phyloP scores from a whole-genome alignment of 2,113 vertebrate species.

The Rutilus rutilus region DNA sequence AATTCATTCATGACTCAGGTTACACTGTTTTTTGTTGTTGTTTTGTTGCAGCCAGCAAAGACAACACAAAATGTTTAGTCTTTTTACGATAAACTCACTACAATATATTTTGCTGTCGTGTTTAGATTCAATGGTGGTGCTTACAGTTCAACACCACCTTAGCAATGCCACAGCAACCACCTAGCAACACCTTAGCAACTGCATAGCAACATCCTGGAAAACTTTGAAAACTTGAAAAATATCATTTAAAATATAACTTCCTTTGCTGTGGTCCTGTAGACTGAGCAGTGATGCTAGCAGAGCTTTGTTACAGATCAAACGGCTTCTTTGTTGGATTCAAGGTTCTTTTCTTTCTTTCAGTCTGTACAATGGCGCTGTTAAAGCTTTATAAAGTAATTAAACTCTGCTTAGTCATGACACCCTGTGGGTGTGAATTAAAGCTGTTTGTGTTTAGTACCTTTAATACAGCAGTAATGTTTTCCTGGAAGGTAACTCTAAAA shows the following conservation, averaged over 20 bases:
- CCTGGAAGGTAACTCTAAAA: conserved; percentile 1
- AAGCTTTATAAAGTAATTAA: neutral
- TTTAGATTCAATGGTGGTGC: neutral
- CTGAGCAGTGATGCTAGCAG: neutral
- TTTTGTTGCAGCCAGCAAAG: neutral
- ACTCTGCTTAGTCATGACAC: conserved; percentile 17
- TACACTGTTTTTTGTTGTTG: neutral
- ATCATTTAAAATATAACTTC: neutral
- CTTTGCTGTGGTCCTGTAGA: neutral
- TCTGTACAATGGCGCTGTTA: neutral
- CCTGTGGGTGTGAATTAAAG: conserved; percentile 18
- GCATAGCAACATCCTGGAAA: neutral
- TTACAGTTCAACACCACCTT: too few relatives aligned
- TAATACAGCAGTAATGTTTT: conserved; percentile 6
- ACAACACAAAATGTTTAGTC: neutral
- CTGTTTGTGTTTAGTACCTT: conserved; percentile 28
- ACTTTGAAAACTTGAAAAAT: neutral
- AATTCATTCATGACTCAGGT: neutral
- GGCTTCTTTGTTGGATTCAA: neutral
- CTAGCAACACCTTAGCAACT: too few relatives aligned
- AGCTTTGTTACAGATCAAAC: neutral
- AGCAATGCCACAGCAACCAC: too few relatives aligned
- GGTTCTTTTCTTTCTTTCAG: neutral
- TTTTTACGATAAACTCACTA: too few relatives aligned
- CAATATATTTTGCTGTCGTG: too few relatives aligned